These are phyloP conservation scores for Baccha elongata DNA, from an alignment of 2,888 invertebrate species.

Conservation along the genomic window DNA sequence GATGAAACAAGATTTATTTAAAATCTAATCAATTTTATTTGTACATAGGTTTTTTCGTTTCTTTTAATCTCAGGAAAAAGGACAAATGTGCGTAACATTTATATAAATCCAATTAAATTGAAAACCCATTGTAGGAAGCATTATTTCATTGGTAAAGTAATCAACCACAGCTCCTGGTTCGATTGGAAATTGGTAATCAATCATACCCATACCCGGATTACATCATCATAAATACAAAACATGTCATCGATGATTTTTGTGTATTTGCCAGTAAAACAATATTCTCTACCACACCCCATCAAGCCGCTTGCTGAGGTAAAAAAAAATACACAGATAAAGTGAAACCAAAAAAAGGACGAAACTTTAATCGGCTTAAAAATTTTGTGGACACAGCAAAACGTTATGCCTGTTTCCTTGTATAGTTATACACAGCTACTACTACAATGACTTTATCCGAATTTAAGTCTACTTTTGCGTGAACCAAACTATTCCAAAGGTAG, in stretches of 20 bases:
- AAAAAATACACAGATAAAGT: slow-evolving; percentile 16
- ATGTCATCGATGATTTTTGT: slow-evolving; percentile 31
- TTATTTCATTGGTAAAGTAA: slow-evolving; percentile 27
- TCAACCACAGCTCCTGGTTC: neutral
- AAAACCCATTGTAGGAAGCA: slow-evolving; percentile 10
- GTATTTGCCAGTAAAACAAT: slow-evolving; percentile 30
- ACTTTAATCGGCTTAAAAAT: slow-evolving; percentile 62
- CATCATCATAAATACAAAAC: slow-evolving; percentile 43
- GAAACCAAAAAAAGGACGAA: slow-evolving; percentile 54
- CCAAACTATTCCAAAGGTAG: neutral
- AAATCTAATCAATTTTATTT: too few relatives aligned
- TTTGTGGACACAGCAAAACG: neutral
- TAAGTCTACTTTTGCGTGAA: slow-evolving; percentile 43
- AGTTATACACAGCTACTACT: too few relatives aligned
- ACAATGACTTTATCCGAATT: neutral
- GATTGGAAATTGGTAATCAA: slow-evolving; percentile 41
- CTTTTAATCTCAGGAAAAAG: too few relatives aligned
- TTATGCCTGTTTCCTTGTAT: too few relatives aligned
- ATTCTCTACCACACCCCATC: slow-evolving; percentile 36
- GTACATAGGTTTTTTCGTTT: too few relatives aligned
- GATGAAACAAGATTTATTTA: too few relatives aligned
- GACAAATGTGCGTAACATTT: slow-evolving; percentile 21
- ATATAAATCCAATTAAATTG: slow-evolving; percentile 54
- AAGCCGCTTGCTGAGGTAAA: neutral
- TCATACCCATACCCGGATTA: slow-evolving; percentile 45